Evolutionary conservation across 2,113 vertebrate species (phyloP), one percentile per base, ranked within the genome.

Genomic region (Cheilinus undulatus): DNA sequence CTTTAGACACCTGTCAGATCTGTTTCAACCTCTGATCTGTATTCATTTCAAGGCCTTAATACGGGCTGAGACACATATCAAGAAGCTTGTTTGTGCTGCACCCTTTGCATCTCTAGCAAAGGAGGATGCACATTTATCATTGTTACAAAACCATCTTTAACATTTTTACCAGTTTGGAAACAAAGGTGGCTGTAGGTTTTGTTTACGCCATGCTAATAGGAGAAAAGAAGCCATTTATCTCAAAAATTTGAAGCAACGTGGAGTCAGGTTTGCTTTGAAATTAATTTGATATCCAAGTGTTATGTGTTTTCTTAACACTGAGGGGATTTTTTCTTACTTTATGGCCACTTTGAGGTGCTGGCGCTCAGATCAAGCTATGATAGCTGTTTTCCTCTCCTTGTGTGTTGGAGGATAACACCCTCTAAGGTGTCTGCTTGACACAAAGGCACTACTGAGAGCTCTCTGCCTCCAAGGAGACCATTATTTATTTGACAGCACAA

Each of bases 1-100:
- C 67, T 82, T 67, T 42, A 65, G 76, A 71, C 74, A 71, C 69
- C 75, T 83, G 83, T 91, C 88, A 87, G 34, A 68, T 82, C 68
- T 56, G 57, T 15, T 89, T 80, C 80, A 64, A 42, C 60, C 69
- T 59, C 63, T 78, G 78, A 87, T 91, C 80, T 67, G 78, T 88
- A 80, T 86, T 84, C 78, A 87, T 91, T 87, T 85, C 53, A 69
- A 68, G 22, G 45, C 68, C 82, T 56, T 76, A 68, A 85, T 76
- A 32, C 60, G 24, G 36, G 48, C 60, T 63, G 52, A 85, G 73
- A 62, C 78, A 36, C 8, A 71, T 68, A 56, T 73, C 64, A 68
- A 69, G 53, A 73, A 73, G 60, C 57, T 30, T 74, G 74, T 78
- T 76, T 84, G 64, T 66, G 78, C 54, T 2, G 24, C 59, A 67